Evolutionary conservation across 1,140 invertebrate genomes (phyloP).

Genomic region (Aphis craccivora): DNA sequence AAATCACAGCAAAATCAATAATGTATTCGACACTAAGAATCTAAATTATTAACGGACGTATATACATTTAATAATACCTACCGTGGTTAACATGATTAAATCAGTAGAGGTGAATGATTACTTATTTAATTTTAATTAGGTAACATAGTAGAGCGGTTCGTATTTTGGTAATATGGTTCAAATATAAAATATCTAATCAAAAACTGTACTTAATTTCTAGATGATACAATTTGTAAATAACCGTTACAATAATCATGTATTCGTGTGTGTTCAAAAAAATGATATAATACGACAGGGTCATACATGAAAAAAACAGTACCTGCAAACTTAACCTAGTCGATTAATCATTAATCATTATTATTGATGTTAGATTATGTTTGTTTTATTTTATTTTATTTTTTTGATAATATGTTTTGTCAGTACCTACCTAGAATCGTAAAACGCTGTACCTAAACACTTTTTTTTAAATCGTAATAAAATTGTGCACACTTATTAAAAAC

Average conservation of each 20-base stretch:
- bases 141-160: neutral
- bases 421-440: slow-evolving; percentile 12
- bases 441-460: neutral
- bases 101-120: neutral
- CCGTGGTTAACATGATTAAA: neutral
- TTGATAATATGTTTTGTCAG: neutral
- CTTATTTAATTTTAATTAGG: neutral
- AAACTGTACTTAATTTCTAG: neutral
- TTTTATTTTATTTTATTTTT: neutral
- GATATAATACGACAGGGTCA: too few relatives aligned
- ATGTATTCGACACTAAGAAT: neutral
- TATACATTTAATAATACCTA: neutral
- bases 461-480: slow-evolving; percentile 9
- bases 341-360: neutral
- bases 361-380: neutral
- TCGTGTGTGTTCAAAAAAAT: too few relatives aligned
- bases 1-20: neutral
- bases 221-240: too few relatives aligned
- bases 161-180: neutral
- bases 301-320: neutral
- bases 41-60: neutral
- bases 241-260: too few relatives aligned
- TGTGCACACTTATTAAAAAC: slow-evolving; percentile 29
- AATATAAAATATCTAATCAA: too few relatives aligned
- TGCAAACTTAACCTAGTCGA: neutral